phyloP scores from a whole-genome alignment of 2,113 vertebrate species.

The Muscicapa adusta region DNA sequence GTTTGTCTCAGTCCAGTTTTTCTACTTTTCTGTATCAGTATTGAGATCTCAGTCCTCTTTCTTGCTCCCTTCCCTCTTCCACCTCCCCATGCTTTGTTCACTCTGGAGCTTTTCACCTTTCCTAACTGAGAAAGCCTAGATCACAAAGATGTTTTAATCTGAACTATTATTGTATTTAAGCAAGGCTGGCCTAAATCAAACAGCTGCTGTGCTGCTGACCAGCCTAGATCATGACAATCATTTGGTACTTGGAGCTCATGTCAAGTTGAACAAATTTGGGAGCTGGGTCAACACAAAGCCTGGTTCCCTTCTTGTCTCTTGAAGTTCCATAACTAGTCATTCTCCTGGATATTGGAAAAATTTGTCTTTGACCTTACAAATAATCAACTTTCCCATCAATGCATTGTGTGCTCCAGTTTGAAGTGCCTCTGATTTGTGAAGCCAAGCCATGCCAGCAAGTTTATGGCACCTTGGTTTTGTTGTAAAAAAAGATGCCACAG shows the following conservation, averaged over 20 bases:
- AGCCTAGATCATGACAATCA: background rate
- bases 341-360: background rate
- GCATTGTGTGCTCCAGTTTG: background rate
- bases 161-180: background rate
- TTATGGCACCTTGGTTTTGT: background rate
- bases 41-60: background rate
- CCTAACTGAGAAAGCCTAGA: background rate
- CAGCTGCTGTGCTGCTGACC: background rate
- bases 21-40: background rate
- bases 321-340: background rate
- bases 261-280: too few species aligned
- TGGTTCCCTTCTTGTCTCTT: background rate
- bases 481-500: background rate
- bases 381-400: background rate
- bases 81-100: background rate
- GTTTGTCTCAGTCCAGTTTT: background rate
- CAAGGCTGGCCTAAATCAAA: background rate
- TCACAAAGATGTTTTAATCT: background rate
- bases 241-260: accelerated
- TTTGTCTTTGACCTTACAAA: background rate
- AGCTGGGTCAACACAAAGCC: background rate
- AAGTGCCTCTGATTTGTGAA: background rate
- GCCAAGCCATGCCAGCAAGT: background rate
- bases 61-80: background rate
- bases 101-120: background rate